A percentile compares a stretch with the other conserved stretches of the same genome.
Conservation (phyloP, 2,888 invertebrate species). For the Rhingia rostrata region DNA sequence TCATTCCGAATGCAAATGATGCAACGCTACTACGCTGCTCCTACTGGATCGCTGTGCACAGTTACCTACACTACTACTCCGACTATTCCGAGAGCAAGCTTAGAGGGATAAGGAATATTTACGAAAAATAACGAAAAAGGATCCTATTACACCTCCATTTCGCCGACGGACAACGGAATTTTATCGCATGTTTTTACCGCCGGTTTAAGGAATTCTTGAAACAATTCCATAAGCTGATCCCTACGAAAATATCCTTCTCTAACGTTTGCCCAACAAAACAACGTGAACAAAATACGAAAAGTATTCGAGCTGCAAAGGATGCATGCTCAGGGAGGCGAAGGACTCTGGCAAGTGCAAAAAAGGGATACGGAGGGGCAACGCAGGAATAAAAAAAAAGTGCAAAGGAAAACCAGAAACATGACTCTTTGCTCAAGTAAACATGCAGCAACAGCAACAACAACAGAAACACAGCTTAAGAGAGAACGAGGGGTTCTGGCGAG, state of each 20-base stretch:
- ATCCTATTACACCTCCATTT: slow-evolving; percentile 56
- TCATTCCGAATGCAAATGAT: slow-evolving; percentile 74
- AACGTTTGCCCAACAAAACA: slow-evolving; percentile 22
- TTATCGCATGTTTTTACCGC: slow-evolving; percentile 50
- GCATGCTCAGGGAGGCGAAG: slow-evolving; percentile 40
- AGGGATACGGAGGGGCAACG: slow-evolving; percentile 37
- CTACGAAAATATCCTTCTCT: slow-evolving; percentile 19
- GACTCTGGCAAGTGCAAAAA: slow-evolving; percentile 4
- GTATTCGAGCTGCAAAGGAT: slow-evolving; percentile 44
- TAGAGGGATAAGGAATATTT: not conserved
- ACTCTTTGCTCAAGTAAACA: slow-evolving; percentile 68
- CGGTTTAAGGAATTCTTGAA: slow-evolving; percentile 60
- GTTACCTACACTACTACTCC: slow-evolving; percentile 21
- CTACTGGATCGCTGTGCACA: too few relatives aligned
- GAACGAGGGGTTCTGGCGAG: slow-evolving; percentile 68
- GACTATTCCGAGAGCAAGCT: not conserved
- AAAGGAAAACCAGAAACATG: slow-evolving; percentile 66
- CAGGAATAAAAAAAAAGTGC: slow-evolving; percentile 22
- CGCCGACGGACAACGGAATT: slow-evolving; percentile 68
- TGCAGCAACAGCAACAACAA: slow-evolving; percentile 50
- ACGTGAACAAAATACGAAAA: slow-evolving; percentile 35
- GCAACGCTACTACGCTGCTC: slow-evolving; percentile 54
- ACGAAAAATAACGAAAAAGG: slow-evolving; percentile 23
- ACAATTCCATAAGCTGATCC: slow-evolving; percentile 59
- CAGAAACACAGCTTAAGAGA: slow-evolving; percentile 6